Base-by-base conservation (phyloP, 2,888 invertebrate genomes). In the Selenia dentaria region DNA sequence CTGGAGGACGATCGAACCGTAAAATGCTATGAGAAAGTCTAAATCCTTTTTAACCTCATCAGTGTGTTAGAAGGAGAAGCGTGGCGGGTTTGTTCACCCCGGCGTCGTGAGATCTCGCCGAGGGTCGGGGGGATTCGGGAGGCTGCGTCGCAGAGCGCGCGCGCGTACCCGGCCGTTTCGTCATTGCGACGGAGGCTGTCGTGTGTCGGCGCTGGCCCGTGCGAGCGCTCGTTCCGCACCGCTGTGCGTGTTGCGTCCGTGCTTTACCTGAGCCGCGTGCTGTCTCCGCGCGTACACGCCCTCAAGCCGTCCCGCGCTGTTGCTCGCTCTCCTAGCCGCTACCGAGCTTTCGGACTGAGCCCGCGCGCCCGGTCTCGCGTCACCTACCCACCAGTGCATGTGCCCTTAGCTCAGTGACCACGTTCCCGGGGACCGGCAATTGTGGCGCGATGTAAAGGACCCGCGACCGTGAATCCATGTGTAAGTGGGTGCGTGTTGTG, bases 401-500 rank as follows among this genome's bases (percentile, higher is more conserved):
- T 92, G 90, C 72, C 86, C 85, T 55, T 92, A 92, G 62, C 92
- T 92, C 65, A 89, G 92, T 83, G 93, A 92, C 92, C 70, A 91
- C 89, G 73, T 76, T 78, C 91, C 93, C 85, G 94, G 94, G 66
- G 94, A 93, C 69, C 96, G 94, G 72, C 96, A 92, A 67, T 95
- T 94, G 80, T 86, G 88, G 89, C 87, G 89, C 85, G 79, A 89
- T 89, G 89, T 89, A 79, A 87, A 78, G 81, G 78, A 84, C 77
- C 81, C 77, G 81, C 79, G 76, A 79, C 79, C 79, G 80, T 79
- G 79, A 84, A 82, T 83, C 71, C 73, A 89, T 89, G 89, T 90
- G 89, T 89, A 89, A 90, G 89, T 89, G 75, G 71, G 79, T 81
- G 82, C 78, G 81, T 78, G 74, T 72, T 73, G 78, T 75, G 79